Conservation (phyloP, 2,113 vertebrate genomes). For the Polypterus senegalus region DNA sequence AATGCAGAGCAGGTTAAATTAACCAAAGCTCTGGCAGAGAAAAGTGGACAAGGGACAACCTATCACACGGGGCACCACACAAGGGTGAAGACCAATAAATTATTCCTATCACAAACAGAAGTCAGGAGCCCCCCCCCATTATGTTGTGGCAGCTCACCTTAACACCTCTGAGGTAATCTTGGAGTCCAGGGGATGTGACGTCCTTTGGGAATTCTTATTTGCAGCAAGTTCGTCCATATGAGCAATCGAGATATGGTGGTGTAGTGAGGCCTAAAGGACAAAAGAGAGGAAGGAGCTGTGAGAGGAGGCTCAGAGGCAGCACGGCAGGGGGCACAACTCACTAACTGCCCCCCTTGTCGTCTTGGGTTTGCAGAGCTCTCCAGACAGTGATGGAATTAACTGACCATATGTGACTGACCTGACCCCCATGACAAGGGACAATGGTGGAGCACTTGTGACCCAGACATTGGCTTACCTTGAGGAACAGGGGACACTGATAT, state of each 20-base stretch:
- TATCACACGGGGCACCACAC: no score
- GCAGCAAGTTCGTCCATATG: conserved; percentile 81
- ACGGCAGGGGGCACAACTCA: no score
- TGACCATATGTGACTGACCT: no score
- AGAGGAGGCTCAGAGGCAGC: neutral
- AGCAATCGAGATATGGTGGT: conserved; percentile 89
- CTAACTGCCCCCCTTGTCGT: no score
- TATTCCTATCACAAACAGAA: neutral
- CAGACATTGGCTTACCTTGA: conserved; percentile 63
- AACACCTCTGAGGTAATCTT: conserved; percentile 97
- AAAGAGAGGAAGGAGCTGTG: conserved; percentile 12
- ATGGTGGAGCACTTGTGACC: neutral
- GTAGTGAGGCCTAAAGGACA: conserved; percentile 71
- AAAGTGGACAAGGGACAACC: no score
- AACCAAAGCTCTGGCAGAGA: no score
- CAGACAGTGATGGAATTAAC: no score
- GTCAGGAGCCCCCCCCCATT: neutral
- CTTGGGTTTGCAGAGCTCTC: no score
- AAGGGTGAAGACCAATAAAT: no score
- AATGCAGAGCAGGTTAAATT: no score
- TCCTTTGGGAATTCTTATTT: conserved; percentile 74
- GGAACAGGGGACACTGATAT: conserved; percentile 91
- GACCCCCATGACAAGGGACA: no score
- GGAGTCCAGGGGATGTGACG: conserved; percentile 87
- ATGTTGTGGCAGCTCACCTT: conserved; percentile 54